Evolutionary conservation across 1,140 invertebrate species (phyloP).

Genomic region (Mizuhopecten yessoensis): DNA sequence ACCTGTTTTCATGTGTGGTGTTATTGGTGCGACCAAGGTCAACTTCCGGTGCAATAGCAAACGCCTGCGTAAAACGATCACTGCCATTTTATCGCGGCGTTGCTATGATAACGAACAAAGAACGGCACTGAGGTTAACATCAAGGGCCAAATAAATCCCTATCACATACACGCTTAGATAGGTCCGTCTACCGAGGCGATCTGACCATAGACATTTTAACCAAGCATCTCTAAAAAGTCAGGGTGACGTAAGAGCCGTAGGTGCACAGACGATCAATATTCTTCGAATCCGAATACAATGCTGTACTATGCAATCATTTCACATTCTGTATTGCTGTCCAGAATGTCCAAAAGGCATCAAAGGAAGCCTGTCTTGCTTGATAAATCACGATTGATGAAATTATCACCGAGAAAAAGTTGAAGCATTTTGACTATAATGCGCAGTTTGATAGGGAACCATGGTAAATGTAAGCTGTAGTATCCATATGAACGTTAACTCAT

Average conservation of each 20-base stretch:
- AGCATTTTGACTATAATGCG: neutral
- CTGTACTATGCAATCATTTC: neutral
- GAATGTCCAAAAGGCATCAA: neutral
- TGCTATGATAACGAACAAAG: constrained; percentile 17
- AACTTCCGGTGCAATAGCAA: neutral
- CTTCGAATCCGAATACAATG: neutral
- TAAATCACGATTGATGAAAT: neutral
- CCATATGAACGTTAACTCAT: too few relatives aligned
- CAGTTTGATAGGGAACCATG: neutral
- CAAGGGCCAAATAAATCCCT: neutral
- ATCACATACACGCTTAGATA: neutral
- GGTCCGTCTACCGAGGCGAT: neutral
- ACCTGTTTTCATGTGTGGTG: neutral
- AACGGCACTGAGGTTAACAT: neutral
- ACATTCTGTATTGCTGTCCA: neutral
- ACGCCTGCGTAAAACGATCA: neutral
- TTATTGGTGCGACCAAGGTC: neutral
- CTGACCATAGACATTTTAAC: neutral
- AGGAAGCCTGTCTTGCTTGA: neutral
- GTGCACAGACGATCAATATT: constrained; percentile 1
- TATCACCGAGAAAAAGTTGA: neutral
- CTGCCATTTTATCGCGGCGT: neutral
- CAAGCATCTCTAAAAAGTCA: neutral
- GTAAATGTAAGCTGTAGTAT: neutral
- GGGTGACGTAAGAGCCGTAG: neutral